Percentiles rank a stretch among this genome's conserved stretches.
phyloP scores from a whole-genome alignment of 2,888 invertebrate genomes.

The Ditula angustiorana region DNA sequence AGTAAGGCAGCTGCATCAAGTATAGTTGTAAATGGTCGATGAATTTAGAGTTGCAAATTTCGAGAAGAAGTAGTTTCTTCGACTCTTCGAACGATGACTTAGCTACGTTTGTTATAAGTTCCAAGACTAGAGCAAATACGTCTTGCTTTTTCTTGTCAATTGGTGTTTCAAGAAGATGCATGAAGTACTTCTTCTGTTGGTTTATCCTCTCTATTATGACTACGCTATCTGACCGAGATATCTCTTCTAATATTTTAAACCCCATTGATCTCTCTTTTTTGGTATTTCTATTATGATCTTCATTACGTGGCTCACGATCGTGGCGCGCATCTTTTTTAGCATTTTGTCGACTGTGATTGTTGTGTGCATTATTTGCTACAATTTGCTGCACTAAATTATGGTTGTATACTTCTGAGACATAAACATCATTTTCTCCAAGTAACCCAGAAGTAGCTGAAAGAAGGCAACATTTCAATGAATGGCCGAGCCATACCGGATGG shows the following conservation, averaged over 20 bases:
- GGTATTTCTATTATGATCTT: background rate
- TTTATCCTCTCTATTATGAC: conserved; percentile 65
- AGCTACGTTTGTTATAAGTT: conserved; percentile 69
- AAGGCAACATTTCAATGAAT: background rate
- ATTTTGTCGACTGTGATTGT: background rate
- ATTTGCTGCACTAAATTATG: conserved; percentile 9
- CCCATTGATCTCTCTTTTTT: conserved; percentile 44
- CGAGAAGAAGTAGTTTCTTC: conserved; percentile 63
- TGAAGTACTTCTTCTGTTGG: conserved; percentile 60
- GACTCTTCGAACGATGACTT: conserved; percentile 64
- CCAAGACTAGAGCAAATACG: conserved; percentile 65
- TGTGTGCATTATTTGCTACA: background rate
- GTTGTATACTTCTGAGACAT: conserved; percentile 1
- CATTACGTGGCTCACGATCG: background rate
- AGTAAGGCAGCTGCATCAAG: conserved; percentile 67
- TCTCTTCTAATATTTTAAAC: conserved; percentile 62
- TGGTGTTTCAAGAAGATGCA: conserved; percentile 58
- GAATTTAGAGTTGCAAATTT: conserved; percentile 68
- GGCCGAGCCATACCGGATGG: too few relatives aligned
- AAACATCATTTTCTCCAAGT: conserved; percentile 2
- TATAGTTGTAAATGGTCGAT: conserved; percentile 60
- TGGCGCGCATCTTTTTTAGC: background rate
- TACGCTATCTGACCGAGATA: conserved; percentile 59
- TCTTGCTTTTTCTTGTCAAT: conserved; percentile 59
- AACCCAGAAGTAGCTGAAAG: conserved; percentile 21